phyloP scores from a whole-genome alignment of 2,888 invertebrate species.

The Aleiodes testaceus region DNA sequence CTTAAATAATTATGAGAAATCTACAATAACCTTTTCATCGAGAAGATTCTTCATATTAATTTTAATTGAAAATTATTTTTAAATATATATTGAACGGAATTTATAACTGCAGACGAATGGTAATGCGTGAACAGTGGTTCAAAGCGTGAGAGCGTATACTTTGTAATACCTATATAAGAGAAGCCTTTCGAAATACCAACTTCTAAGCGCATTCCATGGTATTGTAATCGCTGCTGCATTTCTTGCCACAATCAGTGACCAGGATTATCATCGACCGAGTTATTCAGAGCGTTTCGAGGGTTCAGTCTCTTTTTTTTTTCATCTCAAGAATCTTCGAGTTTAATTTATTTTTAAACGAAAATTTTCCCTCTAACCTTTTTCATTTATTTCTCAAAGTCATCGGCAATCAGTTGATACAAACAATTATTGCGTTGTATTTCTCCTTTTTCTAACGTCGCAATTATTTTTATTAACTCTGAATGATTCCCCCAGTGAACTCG shows the following conservation, averaged over 20 bases:
- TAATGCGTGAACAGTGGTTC: not conserved
- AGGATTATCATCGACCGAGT: conserved; percentile 38
- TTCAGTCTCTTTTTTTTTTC: conserved; percentile 5
- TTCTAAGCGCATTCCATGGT: conserved; percentile 65
- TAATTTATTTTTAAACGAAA: not conserved
- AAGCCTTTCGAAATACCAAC: conserved; percentile 47
- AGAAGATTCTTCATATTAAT: too few species aligned
- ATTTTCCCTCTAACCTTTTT: too few species aligned
- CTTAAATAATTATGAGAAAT: too few species aligned
- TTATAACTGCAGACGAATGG: not conserved
- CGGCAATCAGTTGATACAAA: not conserved
- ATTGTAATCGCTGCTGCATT: conserved; percentile 59
- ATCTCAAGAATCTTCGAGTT: not conserved
- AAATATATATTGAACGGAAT: not conserved
- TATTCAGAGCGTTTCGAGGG: conserved; percentile 36
- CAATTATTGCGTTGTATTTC: not conserved
- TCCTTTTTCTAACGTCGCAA: not conserved
- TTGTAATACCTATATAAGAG: conserved; percentile 30
- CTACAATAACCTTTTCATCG: too few species aligned
- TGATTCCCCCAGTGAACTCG: not conserved
- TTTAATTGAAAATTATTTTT: not conserved
- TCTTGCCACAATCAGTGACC: conserved; percentile 19
- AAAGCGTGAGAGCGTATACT: not conserved
- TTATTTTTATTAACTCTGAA: conserved; percentile 5
- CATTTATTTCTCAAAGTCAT: too few species aligned